Conservation (phyloP, 2,113 vertebrate species). For the Heloderma charlesbogerti region DNA sequence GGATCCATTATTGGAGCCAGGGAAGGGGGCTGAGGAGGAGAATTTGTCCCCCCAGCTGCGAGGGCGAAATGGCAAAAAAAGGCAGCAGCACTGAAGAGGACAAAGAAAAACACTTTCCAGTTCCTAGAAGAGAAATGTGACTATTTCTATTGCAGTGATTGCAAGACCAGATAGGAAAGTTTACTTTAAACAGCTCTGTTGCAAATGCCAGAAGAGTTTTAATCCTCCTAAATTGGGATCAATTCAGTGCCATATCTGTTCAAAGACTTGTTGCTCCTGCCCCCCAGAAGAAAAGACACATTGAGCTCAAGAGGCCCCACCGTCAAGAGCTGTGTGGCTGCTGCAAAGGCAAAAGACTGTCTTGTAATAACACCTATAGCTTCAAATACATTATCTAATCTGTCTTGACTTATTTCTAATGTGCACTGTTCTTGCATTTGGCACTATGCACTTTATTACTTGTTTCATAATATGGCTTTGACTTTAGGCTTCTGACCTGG, state of each 20-base stretch:
- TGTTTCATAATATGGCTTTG: constrained; percentile 53
- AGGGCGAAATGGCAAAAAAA: not conserved
- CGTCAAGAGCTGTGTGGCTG: constrained; percentile 93
- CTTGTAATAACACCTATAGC: constrained; percentile 92
- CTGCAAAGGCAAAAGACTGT: constrained; percentile 90
- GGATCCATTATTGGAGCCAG: fast-evolving
- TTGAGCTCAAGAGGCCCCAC: constrained; percentile 90
- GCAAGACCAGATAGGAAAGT: constrained; percentile 97
- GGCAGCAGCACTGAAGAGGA: not conserved
- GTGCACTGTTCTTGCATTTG: not conserved
- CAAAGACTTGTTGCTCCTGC: constrained; percentile 87
- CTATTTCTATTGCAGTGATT: constrained; percentile 94
- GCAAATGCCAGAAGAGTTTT: constrained; percentile 90
- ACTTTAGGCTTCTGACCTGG: constrained; percentile 75
- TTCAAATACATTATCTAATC: constrained; percentile 91
- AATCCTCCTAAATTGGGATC: constrained; percentile 95
- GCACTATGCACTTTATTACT: constrained; percentile 37
- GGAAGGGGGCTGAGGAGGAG: fast-evolving
- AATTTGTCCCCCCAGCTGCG: not conserved
- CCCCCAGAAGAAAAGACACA: constrained; percentile 90
- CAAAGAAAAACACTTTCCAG: constrained; percentile 79
- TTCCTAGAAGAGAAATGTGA: constrained; percentile 96
- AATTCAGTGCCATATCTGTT: constrained; percentile 92
- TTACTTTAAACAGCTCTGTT: constrained; percentile 97
- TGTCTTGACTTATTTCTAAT: not conserved